Conservation (phyloP, 2,797 vertebrate species). For the Ptychadena robeensis region DNA sequence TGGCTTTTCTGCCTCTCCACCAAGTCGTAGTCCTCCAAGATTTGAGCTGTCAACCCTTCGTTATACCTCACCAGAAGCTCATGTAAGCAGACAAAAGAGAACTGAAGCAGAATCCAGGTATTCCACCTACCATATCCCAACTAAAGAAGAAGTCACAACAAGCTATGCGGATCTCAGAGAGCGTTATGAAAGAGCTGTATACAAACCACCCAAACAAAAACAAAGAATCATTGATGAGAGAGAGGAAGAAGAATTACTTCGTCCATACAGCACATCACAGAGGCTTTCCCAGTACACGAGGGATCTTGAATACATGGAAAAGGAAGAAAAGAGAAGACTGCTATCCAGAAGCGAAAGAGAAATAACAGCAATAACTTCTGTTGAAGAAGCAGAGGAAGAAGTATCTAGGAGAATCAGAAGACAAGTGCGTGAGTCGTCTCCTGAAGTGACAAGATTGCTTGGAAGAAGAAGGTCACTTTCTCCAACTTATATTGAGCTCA, state of each 20-base stretch:
- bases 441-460: slow-evolving; percentile 81
- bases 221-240: slow-evolving; percentile 88
- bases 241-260: slow-evolving; percentile 92
- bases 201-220: slow-evolving; percentile 84
- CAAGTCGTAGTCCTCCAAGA: slow-evolving; percentile 89
- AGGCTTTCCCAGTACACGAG: slow-evolving; percentile 88
- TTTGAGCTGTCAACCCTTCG: slow-evolving; percentile 92
- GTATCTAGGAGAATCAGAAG: slow-evolving; percentile 72
- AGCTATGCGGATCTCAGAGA: slow-evolving; percentile 89
- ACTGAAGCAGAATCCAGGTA: slow-evolving; percentile 83
- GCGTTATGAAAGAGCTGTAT: slow-evolving; percentile 86
- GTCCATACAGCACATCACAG: slow-evolving; percentile 81
- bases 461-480: slow-evolving; percentile 93
- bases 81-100: slow-evolving; percentile 76
- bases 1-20: slow-evolving; percentile 94
- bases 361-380: slow-evolving; percentile 75
- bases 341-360: slow-evolving; percentile 80
- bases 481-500: slow-evolving; percentile 90
- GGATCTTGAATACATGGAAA: slow-evolving; percentile 87
- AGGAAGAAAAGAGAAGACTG: slow-evolving; percentile 86
- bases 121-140: slow-evolving; percentile 89
- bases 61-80: slow-evolving; percentile 80
- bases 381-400: slow-evolving; percentile 72
- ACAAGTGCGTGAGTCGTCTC: slow-evolving; percentile 74
- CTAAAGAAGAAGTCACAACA: slow-evolving; percentile 86